Evolutionary conservation across 2,888 invertebrate genomes (phyloP), one percentile per base, ranked within the genome.

Genomic region (Drosophila seclusa): DNA sequence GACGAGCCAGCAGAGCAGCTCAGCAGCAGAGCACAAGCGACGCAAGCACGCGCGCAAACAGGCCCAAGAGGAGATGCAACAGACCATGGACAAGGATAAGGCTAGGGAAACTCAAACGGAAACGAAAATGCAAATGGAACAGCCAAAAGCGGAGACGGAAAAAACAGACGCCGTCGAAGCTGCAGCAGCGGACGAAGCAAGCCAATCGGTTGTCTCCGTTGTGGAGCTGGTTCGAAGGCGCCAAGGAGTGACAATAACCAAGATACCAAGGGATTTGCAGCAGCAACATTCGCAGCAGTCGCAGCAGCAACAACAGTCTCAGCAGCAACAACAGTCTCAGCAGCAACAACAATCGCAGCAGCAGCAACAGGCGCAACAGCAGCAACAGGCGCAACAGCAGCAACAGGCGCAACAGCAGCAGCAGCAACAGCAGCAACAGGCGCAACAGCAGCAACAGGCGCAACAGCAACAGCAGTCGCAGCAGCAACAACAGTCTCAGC

Each of bases 161-260:
- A 13, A 36, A 10, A 8, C 38, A n/a, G 6, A 21, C 29, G 16
- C 18, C 4, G 21, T 34, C 3, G 52, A 48, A 2, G 0, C 24
- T 16, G 2, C 42, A 29, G 4, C 45, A 29, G 10, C 48, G 6
- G 34, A 31, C 2, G 78, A 73, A 24, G 21, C 64, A 4, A 76
- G 16, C 31, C 52, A 57, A 5, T 34, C 62, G 2, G 80, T 82
- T 4, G 83, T 87, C 24, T 83, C 80, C 3, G 80, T 85, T 8
- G 83, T 91, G 60, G 88, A 91, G 8, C 72, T 86, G 68, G 81
- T 92, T 4, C 82, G 89, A 18, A 82, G 89, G 7, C 85, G 88
- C 18, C 91, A 92, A 58, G 91, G 91, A 1, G 91, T 92, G 0
- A 92, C 92, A 13, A 91, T 92, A 18, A 92, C 91, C 32, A 92